A percentile compares a stretch with the other conserved stretches of the same genome.
Evolutionary conservation across 2,113 vertebrate genomes (phyloP).

Genomic region (Lonchura striata): DNA sequence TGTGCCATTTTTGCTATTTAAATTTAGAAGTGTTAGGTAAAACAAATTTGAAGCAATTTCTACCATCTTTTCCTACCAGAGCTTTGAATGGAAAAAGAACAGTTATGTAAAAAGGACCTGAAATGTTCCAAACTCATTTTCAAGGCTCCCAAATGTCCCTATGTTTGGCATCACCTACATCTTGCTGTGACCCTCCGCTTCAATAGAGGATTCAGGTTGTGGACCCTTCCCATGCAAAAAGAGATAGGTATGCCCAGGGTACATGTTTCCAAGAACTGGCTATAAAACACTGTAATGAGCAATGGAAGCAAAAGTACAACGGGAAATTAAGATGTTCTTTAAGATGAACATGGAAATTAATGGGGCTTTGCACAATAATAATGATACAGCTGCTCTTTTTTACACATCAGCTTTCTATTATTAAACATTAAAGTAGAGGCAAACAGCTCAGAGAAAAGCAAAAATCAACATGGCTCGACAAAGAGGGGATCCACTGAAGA

Average conservation of each 20-base stretch:
- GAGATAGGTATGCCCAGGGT: neutral
- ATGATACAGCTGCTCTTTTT: neutral
- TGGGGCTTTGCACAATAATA: neutral
- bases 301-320: neutral
- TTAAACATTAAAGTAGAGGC: neutral
- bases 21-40: neutral
- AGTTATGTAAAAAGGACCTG: neutral
- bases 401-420: neutral
- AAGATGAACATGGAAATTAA: neutral
- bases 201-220: neutral
- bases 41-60: neutral
- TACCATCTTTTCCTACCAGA: neutral
- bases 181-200: neutral
- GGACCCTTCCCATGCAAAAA: neutral
- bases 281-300: conserved; percentile 1
- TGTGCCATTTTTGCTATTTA: neutral
- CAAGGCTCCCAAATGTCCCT: neutral
- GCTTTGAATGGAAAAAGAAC: neutral
- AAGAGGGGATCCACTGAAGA: neutral
- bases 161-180: neutral
- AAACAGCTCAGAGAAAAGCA: neutral
- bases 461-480: neutral
- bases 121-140: neutral
- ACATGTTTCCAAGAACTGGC: neutral
- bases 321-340: neutral